Evolutionary conservation across 1,140 invertebrate species (phyloP), one percentile per base, ranked within the genome.

Genomic region (Leptinotarsa defecta): DNA sequence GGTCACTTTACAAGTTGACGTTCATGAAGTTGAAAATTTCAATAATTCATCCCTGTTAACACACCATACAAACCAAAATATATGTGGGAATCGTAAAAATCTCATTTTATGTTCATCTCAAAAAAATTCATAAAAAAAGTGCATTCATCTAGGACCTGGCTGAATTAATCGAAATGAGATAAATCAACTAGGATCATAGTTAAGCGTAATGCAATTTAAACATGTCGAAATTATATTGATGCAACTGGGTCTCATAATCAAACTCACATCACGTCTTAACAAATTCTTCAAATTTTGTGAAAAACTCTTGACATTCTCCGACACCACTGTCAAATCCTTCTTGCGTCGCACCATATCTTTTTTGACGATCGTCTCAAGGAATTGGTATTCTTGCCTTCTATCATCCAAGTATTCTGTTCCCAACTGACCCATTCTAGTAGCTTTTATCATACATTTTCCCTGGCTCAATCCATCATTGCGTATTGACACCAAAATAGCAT

Each of bases 401-500:
- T 91, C 88, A 34, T 91, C 88, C 1, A 91, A 82, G 81, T 91
- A 89, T 80, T 91, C 90, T 73, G 88, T 86, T 0, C 89, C 90
- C 3, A 91, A 80, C 81, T 91, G 90, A 3, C 91, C 90, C 84
- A 91, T 88, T 78, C 89, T 85, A 0, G 88, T 90, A 1, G 89
- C 87, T 61, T 86, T 87, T 74, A 89, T 84, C 77, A 92, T 86
- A 74, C 90, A 86, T 78, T 88, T 87, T 11, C 88, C 88, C 82
- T 91, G 91, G 13, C 85, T 86, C 22, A 84, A 81, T 71, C 87
- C 88, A 81, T 92, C 89, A 13, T 87, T 76, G 77, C 87, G 87
- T 27, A 91, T 80, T 0, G 86, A 86, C 52, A 88, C 86, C 73
- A 91, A 81, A 17, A 91, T 86, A 0, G 86, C 87, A 49, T 90